A percentile compares a stretch with the other conserved stretches of the same genome.
Evolutionary conservation across 2,113 vertebrate genomes (phyloP).

Genomic region (Trochalopteron elliotii): DNA sequence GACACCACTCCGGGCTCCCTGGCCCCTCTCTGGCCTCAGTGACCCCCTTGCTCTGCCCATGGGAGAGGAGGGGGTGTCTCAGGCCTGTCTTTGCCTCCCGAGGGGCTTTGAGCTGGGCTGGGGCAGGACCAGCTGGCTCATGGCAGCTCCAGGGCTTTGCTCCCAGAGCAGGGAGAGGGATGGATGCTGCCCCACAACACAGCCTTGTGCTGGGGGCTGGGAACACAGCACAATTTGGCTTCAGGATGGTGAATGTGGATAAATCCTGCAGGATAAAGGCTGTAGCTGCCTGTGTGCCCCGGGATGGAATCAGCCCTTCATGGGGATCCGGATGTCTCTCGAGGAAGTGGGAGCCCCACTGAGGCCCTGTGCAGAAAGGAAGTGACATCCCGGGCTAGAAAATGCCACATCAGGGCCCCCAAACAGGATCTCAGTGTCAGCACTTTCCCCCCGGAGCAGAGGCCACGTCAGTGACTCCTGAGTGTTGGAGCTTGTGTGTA

Average conservation of each 20-base stretch:
- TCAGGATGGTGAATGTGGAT: not conserved
- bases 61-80: not conserved
- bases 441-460: not conserved
- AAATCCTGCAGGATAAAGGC: not conserved
- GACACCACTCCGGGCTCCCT: accelerated
- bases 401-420: not conserved
- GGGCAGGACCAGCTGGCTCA: accelerated
- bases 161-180: accelerated
- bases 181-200: not conserved
- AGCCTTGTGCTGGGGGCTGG: accelerated
- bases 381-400: not conserved
- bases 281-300: not conserved
- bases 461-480: accelerated
- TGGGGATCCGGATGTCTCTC: not conserved
- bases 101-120: not conserved
- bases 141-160: not conserved
- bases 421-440: not conserved
- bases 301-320: accelerated
- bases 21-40: not conserved
- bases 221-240: accelerated
- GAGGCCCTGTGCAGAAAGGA: not conserved
- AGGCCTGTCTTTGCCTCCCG: not conserved
- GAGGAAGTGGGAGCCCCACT: not conserved
- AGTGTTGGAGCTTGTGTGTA: accelerated
- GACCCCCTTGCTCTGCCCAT: not conserved